Conservation (phyloP, 2,797 vertebrate genomes). For the Myotis planiceps region DNA sequence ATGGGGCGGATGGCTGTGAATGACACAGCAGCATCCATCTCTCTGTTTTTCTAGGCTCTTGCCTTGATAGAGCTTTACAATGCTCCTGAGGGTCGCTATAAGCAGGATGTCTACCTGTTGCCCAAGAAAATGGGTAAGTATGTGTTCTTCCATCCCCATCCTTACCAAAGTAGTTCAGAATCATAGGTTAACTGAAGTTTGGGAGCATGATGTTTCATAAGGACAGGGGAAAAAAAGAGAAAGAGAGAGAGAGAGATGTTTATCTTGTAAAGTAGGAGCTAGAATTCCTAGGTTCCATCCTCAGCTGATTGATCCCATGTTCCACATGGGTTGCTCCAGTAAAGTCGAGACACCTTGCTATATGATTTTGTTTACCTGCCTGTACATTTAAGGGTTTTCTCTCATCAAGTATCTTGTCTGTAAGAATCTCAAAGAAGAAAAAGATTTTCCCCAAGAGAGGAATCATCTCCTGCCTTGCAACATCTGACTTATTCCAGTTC, state of each 20-base stretch:
- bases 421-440: neutral
- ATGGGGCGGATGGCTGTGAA: rapidly evolving
- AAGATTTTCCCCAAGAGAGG: neutral
- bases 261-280: constrained; percentile 8
- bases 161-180: neutral
- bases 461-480: neutral
- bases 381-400: constrained; percentile 46
- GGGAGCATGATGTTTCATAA: neutral
- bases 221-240: no score
- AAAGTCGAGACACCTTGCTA: neutral
- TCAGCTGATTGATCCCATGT: neutral
- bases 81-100: constrained; percentile 96
- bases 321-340: neutral
- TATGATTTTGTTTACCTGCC: constrained; percentile 29
- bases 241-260: neutral
- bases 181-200: constrained; percentile 16
- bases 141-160: neutral
- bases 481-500: neutral
- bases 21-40: neutral
- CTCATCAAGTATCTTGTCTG: constrained; percentile 20
- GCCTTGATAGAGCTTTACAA: constrained; percentile 98
- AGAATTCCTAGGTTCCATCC: neutral
- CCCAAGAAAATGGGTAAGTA: constrained; percentile 98
- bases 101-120: constrained; percentile 96
- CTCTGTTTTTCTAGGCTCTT: constrained; percentile 90